Conservation (phyloP, 30 jellyfish, hydroid and myxozoan genomes). For the Aurelia sp. region DNA sequence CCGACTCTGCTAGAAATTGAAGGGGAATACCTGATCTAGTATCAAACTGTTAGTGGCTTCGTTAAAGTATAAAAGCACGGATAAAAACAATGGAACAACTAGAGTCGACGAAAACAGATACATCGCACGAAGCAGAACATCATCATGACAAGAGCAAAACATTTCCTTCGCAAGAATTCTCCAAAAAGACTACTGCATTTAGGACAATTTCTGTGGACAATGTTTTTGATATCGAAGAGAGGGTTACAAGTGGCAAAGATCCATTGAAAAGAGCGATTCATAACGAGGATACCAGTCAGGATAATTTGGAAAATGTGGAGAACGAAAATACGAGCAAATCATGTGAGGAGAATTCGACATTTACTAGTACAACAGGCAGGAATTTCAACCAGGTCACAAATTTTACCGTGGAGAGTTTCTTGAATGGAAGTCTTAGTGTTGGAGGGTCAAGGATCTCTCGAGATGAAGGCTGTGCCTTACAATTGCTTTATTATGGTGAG, state of each 20-base stretch:
- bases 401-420: constrained; percentile 70
- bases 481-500: constrained; percentile 14
- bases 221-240: constrained; percentile 18
- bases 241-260: neutral
- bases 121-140: neutral
- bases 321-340: neutral
- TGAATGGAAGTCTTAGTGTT: constrained; percentile 19
- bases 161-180: neutral
- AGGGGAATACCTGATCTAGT: constrained; percentile 79
- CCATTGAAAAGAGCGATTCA: neutral
- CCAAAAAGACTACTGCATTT: neutral
- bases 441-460: constrained; percentile 16
- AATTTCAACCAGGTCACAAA: constrained; percentile 30
- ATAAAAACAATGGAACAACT: constrained; percentile 40
- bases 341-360: neutral
- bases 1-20: constrained; percentile 60
- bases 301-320: neutral
- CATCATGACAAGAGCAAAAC: neutral
- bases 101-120: neutral
- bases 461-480: neutral
- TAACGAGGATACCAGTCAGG: neutral
- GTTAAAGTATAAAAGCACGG: constrained; percentile 35
- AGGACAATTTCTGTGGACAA: neutral
- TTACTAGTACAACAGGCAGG: constrained; percentile 1
- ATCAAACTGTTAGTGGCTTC: constrained; percentile 69